Evolutionary conservation across 2,113 vertebrate genomes (phyloP).

Genomic region (Lophotis ruficrista): DNA sequence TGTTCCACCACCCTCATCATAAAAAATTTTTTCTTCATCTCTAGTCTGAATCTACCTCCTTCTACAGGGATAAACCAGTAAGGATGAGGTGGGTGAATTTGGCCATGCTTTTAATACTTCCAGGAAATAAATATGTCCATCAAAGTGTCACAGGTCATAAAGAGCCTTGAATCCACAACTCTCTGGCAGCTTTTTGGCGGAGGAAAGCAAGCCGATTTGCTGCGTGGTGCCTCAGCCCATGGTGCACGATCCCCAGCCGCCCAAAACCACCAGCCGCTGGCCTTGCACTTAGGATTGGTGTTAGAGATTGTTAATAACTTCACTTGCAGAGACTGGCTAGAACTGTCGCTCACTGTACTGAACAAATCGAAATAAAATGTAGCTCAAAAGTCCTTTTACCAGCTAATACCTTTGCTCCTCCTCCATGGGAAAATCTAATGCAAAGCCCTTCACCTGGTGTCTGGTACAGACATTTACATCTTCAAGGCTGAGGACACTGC

Average conservation of each 20-base stretch:
- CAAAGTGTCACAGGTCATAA: background rate
- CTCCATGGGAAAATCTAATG: fast-evolving
- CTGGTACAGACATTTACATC: background rate
- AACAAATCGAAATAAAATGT: background rate
- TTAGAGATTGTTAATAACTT: background rate
- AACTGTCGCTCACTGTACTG: background rate
- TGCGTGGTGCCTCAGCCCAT: background rate
- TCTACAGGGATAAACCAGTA: background rate
- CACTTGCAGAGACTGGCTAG: background rate
- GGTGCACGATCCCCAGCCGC: fast-evolving
- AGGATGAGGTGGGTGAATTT: background rate
- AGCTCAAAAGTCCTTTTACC: background rate
- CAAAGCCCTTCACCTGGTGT: background rate
- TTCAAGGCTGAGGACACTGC: background rate
- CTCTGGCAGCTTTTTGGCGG: background rate
- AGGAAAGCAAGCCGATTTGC: background rate
- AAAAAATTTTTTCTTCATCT: no score
- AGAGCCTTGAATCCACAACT: background rate
- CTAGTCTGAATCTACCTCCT: no score
- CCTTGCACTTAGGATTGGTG: background rate
- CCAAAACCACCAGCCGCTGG: fast-evolving
- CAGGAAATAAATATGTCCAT: background rate
- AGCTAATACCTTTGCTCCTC: background rate
- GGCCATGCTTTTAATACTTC: background rate
- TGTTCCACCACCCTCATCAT: no score